These are phyloP conservation scores for Eolophus roseicapilla DNA, from an alignment of 2,113 vertebrate species.

Conservation along the genomic window DNA sequence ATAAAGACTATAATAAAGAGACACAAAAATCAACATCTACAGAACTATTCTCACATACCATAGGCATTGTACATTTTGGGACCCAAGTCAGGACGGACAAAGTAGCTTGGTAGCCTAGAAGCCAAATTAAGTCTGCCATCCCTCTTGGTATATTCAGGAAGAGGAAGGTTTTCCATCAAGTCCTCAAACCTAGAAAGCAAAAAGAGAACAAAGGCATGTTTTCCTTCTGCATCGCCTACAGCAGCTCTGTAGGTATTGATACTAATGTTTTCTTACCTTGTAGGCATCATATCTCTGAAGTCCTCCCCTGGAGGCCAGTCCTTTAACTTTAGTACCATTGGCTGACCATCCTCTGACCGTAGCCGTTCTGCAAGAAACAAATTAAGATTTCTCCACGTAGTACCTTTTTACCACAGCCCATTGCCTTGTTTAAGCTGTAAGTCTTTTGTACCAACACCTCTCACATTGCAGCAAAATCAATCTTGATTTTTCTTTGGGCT, in stretches of 20 bases:
- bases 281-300: constrained; percentile 99
- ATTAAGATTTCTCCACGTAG: neutral
- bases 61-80: constrained; percentile 99
- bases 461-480: neutral
- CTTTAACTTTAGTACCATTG: constrained; percentile 98
- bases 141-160: constrained; percentile 98
- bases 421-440: neutral
- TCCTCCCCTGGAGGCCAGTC: constrained; percentile 99
- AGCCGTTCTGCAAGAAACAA: constrained; percentile 83
- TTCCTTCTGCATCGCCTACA: neutral
- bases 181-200: constrained; percentile 86
- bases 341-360: constrained; percentile 87
- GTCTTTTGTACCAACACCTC: neutral
- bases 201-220: neutral
- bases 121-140: constrained; percentile 96
- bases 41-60: constrained; percentile 76
- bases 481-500: neutral
- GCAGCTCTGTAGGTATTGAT: neutral
- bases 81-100: constrained; percentile 95
- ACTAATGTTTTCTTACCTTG: constrained; percentile 76
- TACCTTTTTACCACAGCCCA: neutral
- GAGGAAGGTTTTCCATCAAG: constrained; percentile 96
- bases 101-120: constrained; percentile 95
- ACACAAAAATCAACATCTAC: neutral
- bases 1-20: neutral